phyloP scores from a whole-genome alignment of 1,140 invertebrate species.

The Drosophila oshimai region DNA sequence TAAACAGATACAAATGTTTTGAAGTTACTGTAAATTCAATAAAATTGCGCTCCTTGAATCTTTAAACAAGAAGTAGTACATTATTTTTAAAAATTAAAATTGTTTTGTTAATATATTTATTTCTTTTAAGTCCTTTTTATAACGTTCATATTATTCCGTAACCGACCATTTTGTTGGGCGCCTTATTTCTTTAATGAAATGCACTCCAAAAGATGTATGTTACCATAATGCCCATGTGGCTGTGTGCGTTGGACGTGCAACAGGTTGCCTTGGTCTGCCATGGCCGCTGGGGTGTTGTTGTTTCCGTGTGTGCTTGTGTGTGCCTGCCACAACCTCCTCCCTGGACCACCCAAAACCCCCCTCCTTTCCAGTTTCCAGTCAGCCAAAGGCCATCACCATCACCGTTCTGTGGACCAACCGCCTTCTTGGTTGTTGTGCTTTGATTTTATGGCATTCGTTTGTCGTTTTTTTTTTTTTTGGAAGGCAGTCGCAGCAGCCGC shows the following conservation, averaged over 20 bases:
- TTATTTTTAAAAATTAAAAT: too few relatives aligned
- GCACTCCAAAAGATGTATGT: slow-evolving; percentile 50
- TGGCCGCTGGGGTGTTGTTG: slow-evolving; percentile 18
- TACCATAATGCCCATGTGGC: neutral
- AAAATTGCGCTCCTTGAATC: too few relatives aligned
- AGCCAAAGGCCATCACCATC: neutral
- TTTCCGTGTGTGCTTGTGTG: neutral
- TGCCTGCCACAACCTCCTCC: neutral
- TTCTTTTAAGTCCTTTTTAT: too few relatives aligned
- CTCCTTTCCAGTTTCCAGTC: too few relatives aligned
- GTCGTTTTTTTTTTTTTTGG: slow-evolving; percentile 46
- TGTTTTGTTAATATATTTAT: neutral
- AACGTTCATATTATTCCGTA: neutral
- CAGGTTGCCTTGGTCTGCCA: slow-evolving; percentile 54
- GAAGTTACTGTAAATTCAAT: too few relatives aligned
- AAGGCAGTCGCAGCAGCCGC: slow-evolving; percentile 1
- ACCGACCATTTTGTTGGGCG: slow-evolving; percentile 12
- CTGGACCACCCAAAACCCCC: neutral
- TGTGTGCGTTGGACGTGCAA: slow-evolving; percentile 45
- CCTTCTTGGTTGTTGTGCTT: slow-evolving; percentile 51
- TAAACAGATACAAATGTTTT: too few relatives aligned
- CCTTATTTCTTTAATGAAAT: slow-evolving; percentile 43
- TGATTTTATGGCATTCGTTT: slow-evolving; percentile 69
- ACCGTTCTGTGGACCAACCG: slow-evolving; percentile 20
- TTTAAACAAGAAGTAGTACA: too few relatives aligned